Conservation (phyloP, 2,797 vertebrate species). For the Acipenser oxyrinchus region DNA sequence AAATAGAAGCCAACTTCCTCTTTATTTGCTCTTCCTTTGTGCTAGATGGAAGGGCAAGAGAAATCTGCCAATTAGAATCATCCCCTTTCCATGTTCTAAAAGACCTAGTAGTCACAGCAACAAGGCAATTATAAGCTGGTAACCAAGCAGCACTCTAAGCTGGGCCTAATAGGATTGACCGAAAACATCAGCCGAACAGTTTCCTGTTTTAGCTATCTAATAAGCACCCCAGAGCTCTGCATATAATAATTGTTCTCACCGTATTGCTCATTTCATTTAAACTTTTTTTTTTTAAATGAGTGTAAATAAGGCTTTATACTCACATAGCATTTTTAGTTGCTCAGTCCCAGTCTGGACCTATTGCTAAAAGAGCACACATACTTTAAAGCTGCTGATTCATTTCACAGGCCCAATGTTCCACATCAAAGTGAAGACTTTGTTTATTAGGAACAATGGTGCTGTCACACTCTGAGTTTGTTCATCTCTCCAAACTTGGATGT, state of each 20-base stretch:
- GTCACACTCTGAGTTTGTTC: slow-evolving; percentile 78
- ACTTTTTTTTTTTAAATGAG: too few species aligned
- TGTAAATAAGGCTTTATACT: too few species aligned
- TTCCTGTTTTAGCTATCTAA: slow-evolving; percentile 56
- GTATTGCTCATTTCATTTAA: too few species aligned
- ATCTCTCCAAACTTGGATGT: slow-evolving; percentile 58
- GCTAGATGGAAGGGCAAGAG: slow-evolving; percentile 72
- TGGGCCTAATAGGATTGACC: slow-evolving; percentile 73
- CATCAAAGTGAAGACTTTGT: slow-evolving; percentile 89
- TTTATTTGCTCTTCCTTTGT: slow-evolving; percentile 82
- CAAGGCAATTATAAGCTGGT: slow-evolving; percentile 69
- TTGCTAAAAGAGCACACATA: not conserved
- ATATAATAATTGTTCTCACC: too few species aligned
- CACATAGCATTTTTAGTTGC: not conserved
- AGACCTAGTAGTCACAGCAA: slow-evolving; percentile 73
- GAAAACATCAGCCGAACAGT: slow-evolving; percentile 64
- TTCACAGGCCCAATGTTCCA: slow-evolving; percentile 71
- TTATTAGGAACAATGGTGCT: slow-evolving; percentile 81
- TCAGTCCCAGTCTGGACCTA: not conserved
- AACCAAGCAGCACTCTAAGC: slow-evolving; percentile 64
- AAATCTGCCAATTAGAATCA: slow-evolving; percentile 78
- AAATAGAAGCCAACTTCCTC: slow-evolving; percentile 80
- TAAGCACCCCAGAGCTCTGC: slow-evolving; percentile 21
- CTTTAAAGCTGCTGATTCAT: slow-evolving; percentile 24
- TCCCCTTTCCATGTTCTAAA: slow-evolving; percentile 64